Evolutionary conservation across 2,888 invertebrate species (phyloP), one percentile per base, ranked within the genome.

Genomic region (Eristalis intricaria): DNA sequence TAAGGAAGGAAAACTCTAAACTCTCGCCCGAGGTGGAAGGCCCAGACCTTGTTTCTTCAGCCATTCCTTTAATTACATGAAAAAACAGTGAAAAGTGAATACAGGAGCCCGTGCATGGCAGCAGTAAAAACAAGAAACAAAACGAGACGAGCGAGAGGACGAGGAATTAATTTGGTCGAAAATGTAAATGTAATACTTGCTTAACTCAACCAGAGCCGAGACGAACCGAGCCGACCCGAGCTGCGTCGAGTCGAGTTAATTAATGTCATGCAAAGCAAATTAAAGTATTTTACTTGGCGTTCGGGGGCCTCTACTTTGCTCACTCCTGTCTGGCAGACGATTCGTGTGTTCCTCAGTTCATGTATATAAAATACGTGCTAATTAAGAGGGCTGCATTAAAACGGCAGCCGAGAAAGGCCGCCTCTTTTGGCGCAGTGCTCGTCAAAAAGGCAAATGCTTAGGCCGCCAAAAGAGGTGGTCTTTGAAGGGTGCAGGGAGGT

Each of bases 261-360:
- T 82, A 85, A 82, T 85, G 85, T 74, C 73, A 85, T 77, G 85
- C 77, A 64, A 82, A 82, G 73, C 73, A 82, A 82, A 82, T 85
- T 82, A 82, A 85, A 85, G 73, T 77, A 77, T 82, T 63, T 73
- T 65, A 26, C 23, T 56, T 15, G 61, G 43, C 56, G 56, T 43
- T 43, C 65, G 22, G 56, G 4, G 32, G 69, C 70, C 43, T 7
- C 32, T 50, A 13, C 35, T 56, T 64, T 61, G 38, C 43, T 13
- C 22, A 29, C 68, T 26, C 5, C n/a, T 58, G 75, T 71, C 70
- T 81, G 23, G 15, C 66, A 56, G 63, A 61, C 70, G 63, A 40
- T 76, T 81, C 23, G 71, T 64, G 32, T 75, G 70, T 63, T 76
- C 60, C 73, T 75, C 26, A 29, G 66, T 70, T 80, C 61, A 66